phyloP scores from a whole-genome alignment of 2,888 invertebrate species.

The Phymatocera aterrima region DNA sequence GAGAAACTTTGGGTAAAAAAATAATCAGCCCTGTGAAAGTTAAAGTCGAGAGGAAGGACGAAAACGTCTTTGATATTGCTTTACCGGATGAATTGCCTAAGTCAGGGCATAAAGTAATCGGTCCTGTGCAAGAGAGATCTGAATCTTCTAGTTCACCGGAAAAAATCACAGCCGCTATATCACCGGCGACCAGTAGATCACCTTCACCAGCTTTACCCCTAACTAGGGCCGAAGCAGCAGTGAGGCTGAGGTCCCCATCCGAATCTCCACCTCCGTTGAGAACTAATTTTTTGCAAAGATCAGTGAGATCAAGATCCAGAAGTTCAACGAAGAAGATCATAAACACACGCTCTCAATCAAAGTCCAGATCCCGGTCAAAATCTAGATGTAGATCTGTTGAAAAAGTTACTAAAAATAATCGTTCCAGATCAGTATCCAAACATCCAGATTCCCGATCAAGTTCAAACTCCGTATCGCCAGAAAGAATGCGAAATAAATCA shows the following conservation, averaged over 20 bases:
- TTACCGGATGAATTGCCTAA: constrained; percentile 70
- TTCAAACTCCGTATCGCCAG: constrained; percentile 37
- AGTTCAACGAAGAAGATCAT: background rate
- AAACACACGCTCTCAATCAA: constrained; percentile 27
- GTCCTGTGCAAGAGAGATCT: constrained; percentile 35
- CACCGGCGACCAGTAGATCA: constrained; percentile 67
- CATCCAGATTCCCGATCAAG: constrained; percentile 12
- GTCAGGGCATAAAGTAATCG: constrained; percentile 21
- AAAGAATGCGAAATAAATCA: constrained; percentile 21
- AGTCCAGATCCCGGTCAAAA: constrained; percentile 51
- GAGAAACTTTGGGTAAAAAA: constrained; percentile 81
- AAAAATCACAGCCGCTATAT: constrained; percentile 57
- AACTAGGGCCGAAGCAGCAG: constrained; percentile 65
- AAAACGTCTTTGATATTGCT: constrained; percentile 63
- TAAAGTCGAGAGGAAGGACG: constrained; percentile 64
- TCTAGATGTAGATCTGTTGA: constrained; percentile 8
- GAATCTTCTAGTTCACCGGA: constrained; percentile 58
- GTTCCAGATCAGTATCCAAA: constrained; percentile 40
- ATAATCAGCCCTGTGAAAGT: constrained; percentile 68
- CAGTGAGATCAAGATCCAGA: constrained; percentile 16
- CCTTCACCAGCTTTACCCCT: constrained; percentile 69
- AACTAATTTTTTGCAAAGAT: constrained; percentile 37
- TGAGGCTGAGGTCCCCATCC: constrained; percentile 58
- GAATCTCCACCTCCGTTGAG: constrained; percentile 60
- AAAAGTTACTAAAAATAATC: constrained; percentile 23